phyloP scores from a whole-genome alignment of 2,888 invertebrate species.

The Portevinia maculata region DNA sequence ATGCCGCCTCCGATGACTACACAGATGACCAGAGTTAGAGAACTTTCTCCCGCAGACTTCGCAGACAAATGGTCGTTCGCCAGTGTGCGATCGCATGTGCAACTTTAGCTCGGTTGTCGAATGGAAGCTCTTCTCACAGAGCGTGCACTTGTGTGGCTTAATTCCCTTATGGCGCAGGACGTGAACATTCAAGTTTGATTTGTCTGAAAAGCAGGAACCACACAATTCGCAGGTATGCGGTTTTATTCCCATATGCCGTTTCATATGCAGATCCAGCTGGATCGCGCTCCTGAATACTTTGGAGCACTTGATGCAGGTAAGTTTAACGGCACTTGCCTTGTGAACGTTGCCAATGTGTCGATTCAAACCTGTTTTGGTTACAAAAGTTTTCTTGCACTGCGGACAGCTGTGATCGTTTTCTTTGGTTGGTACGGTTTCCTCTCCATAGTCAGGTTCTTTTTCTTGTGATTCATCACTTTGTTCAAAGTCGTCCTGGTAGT shows the following conservation, averaged over 20 bases:
- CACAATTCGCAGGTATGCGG: constrained; percentile 78
- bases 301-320: constrained; percentile 32
- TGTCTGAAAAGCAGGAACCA: constrained; percentile 79
- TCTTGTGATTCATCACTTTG: background rate
- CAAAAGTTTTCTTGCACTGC: constrained; percentile 40
- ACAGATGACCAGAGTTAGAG: constrained; percentile 68
- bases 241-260: constrained; percentile 50
- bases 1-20: constrained; percentile 67
- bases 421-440: constrained; percentile 27
- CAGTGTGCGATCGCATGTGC: constrained; percentile 67
- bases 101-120: constrained; percentile 68
- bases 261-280: constrained; percentile 36
- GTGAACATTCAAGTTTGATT: constrained; percentile 80
- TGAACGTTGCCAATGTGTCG: constrained; percentile 44
- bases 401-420: constrained; percentile 37
- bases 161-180: constrained; percentile 80
- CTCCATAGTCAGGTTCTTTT: constrained; percentile 11
- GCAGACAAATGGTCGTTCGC: constrained; percentile 71
- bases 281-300: constrained; percentile 39
- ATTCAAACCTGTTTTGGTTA: constrained; percentile 24
- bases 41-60: constrained; percentile 65
- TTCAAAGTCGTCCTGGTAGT: background rate
- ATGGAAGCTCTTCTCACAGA: constrained; percentile 78
- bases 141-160: constrained; percentile 79
- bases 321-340: background rate